phyloP scores from a whole-genome alignment of 2,797 vertebrate genomes.

The Cryptoblepharus egeriae region DNA sequence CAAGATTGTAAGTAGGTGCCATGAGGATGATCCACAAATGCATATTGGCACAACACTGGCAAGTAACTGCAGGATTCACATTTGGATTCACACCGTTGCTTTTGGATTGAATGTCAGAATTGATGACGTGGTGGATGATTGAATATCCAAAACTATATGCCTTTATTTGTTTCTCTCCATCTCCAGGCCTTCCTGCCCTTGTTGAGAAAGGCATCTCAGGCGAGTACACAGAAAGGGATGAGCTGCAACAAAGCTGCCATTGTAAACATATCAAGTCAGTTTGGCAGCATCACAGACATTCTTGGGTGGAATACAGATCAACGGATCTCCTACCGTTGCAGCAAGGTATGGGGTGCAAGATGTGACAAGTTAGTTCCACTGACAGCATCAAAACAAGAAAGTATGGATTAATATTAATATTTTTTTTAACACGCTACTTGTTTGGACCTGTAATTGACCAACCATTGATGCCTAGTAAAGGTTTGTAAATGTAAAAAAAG shows the following conservation, averaged over 20 bases:
- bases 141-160: no score
- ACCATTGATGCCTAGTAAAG: no score
- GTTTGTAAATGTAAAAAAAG: no score
- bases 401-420: no score
- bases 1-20: no score
- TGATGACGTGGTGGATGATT: background rate
- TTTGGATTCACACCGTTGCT: background rate
- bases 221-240: slow-evolving; percentile 68
- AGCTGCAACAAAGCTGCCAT: slow-evolving; percentile 78
- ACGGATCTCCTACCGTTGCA: background rate
- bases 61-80: no score
- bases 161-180: background rate
- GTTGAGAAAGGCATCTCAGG: slow-evolving; percentile 64
- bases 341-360: background rate
- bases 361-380: background rate
- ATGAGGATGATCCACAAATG: no score
- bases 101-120: no score
- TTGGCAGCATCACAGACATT: slow-evolving; percentile 62
- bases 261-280: slow-evolving; percentile 71
- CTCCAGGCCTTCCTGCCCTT: background rate
- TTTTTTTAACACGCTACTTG: no score
- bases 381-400: no score
- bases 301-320: background rate
- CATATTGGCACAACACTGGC: no score
- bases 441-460: no score